Conservation (phyloP, 2,113 vertebrate species). For the Ciconia boyciana region DNA sequence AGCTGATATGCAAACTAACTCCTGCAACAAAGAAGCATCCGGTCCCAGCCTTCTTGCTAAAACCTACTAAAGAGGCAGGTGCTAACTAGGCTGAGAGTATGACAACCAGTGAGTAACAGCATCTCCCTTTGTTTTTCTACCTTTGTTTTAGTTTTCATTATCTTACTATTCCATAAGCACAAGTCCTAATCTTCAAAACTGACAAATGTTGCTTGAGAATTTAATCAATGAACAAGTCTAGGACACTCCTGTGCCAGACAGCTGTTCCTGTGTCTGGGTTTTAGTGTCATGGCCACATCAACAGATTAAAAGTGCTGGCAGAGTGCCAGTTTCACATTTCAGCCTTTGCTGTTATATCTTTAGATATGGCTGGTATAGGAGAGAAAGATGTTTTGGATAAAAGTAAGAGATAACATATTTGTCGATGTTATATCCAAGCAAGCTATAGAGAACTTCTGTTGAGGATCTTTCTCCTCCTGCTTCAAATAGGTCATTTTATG, state of each 20-base stretch:
- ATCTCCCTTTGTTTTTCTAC: background rate
- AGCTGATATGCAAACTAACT: slow-evolving; percentile 11
- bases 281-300: background rate
- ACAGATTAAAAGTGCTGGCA: background rate
- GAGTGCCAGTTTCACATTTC: background rate
- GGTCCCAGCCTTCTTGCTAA: background rate
- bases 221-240: background rate
- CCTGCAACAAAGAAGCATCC: background rate
- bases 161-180: background rate
- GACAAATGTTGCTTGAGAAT: background rate
- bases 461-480: background rate
- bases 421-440: background rate
- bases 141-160: background rate
- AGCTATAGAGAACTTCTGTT: background rate
- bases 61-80: background rate
- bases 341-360: background rate
- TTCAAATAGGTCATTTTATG: slow-evolving; percentile 6
- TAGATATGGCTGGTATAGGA: background rate
- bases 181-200: background rate
- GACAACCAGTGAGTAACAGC: background rate
- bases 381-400: background rate
- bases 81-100: background rate
- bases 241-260: background rate
- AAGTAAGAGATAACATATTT: background rate
- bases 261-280: background rate